Evolutionary conservation across 2,888 invertebrate genomes (phyloP).

Genomic region (Cynaeus angustus): DNA sequence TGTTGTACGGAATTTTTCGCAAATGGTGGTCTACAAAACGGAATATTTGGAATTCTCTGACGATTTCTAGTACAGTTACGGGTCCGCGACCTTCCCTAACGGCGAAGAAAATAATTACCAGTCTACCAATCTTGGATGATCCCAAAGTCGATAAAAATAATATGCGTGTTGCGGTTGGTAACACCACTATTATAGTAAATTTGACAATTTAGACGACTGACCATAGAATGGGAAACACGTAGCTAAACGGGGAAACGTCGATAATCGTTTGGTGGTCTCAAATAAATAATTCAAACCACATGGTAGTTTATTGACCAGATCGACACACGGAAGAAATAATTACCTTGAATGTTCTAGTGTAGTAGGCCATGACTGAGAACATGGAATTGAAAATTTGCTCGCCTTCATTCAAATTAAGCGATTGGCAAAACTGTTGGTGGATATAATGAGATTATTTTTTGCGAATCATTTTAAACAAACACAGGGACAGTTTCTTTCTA

Average conservation of each 20-base stretch:
- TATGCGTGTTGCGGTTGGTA: background rate
- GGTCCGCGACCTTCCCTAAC: constrained; percentile 28
- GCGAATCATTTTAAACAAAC: background rate
- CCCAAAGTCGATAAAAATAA: background rate
- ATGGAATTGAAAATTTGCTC: constrained; percentile 23
- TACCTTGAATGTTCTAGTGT: constrained; percentile 42
- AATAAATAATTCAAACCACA: constrained; percentile 34
- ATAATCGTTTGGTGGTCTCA: constrained; percentile 20
- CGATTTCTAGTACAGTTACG: constrained; percentile 19
- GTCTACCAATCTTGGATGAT: constrained; percentile 7
- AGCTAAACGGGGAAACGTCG: constrained; percentile 23
- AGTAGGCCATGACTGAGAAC: constrained; percentile 46
- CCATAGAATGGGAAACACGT: constrained; percentile 28
- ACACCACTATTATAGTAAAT: background rate
- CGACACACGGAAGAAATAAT: constrained; percentile 40
- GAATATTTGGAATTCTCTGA: no score
- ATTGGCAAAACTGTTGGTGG: constrained; percentile 5
- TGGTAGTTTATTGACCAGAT: constrained; percentile 44
- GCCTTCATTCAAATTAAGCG: constrained; percentile 31
- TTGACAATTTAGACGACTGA: background rate
- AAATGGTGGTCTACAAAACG: no score
- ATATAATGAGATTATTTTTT: background rate
- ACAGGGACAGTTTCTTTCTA: background rate
- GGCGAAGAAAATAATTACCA: constrained; percentile 1
- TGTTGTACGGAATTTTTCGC: constrained; percentile 2